A percentile compares a stretch with the other conserved stretches of the same genome.
phyloP scores from a whole-genome alignment of 2,888 invertebrate species.

The Pandemis cinnamomeana region DNA sequence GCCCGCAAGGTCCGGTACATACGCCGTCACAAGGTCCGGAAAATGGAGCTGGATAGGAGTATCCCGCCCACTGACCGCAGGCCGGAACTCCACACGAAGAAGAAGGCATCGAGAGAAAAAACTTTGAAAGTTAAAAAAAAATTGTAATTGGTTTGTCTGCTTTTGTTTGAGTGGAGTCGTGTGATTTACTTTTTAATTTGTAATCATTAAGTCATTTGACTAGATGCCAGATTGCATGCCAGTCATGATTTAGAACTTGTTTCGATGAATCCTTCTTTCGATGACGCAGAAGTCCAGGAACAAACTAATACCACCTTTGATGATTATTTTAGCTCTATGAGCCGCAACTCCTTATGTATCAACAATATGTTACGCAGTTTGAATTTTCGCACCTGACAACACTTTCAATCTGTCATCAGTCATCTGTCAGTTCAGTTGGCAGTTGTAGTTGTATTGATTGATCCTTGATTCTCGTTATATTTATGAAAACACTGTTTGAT shows the following conservation, averaged over 20 bases:
- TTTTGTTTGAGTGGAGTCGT: background rate
- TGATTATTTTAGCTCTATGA: background rate
- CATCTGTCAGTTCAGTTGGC: background rate
- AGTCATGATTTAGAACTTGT: background rate
- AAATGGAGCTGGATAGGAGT: constrained; percentile 21
- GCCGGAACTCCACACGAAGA: constrained; percentile 6
- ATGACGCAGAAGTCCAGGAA: background rate
- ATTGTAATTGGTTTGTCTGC: too few relatives aligned
- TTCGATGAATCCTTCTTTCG: background rate
- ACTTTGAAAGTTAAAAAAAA: too few relatives aligned
- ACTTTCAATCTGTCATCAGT: background rate
- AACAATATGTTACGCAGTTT: too few relatives aligned
- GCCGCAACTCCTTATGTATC: background rate
- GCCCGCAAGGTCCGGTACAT: constrained; percentile 27
- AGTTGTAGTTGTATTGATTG: background rate
- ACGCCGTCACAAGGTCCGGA: constrained; percentile 24
- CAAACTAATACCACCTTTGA: background rate
- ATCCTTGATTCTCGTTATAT: constrained; percentile 17
- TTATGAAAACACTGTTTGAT: constrained; percentile 18
- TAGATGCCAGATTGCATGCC: background rate
- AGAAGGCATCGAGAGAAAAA: constrained; percentile 4
- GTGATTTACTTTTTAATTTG: background rate
- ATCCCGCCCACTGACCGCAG: constrained; percentile 22
- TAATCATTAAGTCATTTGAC: background rate
- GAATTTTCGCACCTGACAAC: too few relatives aligned